Evolutionary conservation across 92 coral and sea anemone genomes (phyloP), one percentile per base, ranked within the genome.

Genomic region (Siderastrea siderea): DNA sequence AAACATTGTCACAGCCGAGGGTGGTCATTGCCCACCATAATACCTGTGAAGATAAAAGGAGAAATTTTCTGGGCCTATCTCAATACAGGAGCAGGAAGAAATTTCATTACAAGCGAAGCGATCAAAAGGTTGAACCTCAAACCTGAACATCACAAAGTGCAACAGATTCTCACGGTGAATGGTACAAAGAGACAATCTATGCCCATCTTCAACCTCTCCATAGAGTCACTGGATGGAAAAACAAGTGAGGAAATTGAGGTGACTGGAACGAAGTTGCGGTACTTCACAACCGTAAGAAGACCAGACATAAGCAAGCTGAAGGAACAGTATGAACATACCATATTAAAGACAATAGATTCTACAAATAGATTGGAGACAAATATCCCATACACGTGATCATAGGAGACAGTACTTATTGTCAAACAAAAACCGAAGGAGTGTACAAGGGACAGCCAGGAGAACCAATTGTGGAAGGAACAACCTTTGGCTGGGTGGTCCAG

Each of bases 81-180:
- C 51, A 94, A 90, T 86, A 85, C 98, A 0, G 89, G 96, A 3
- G 87, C 93, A 0, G 91, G 93, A 16, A 62, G 91, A 60, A 93
- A 95, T 57, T 87, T 93, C 55, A 74, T 90, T 59, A 87, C 93
- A 5, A 52, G 57, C 2, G 91, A 85, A 10, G 94, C 93, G 71
- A 45, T 15, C 6, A 75, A 77, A 12, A 84, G 49, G 60, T 74
- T 91, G 49, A 81, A 72, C 4, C 54, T 88, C 57, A 68, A 72
- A 12, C 94, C 51, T 53, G 67, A 10, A 3, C 94, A 82, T 6
- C 95, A 92, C 66, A 91, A 93, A 66, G n/a, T 91, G 3, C 66
- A 87, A 1, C 77, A 95, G 8, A 72, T 92, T 48, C 75, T 87
- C 51, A 90, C 92, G 1, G 59, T 94, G 6, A 94, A 92, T 51